These are phyloP conservation scores for Gobius niger DNA, from an alignment of 2,113 vertebrate genomes.

Conservation along the genomic window DNA sequence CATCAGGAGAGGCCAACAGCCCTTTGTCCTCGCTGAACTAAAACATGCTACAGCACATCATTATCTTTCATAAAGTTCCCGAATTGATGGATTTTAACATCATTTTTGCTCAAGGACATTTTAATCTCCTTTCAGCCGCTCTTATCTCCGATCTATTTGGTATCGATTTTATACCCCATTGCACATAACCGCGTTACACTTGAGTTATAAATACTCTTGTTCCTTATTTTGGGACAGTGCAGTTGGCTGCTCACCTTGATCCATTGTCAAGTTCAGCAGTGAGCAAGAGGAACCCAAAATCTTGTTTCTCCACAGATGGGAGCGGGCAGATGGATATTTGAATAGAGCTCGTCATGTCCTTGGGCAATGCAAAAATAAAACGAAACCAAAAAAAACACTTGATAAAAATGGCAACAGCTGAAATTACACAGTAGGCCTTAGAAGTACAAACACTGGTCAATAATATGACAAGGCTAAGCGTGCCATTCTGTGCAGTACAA, in stretches of 20 bases:
- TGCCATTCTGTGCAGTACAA: background rate
- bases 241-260: conserved; percentile 57
- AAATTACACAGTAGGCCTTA: conserved; percentile 15
- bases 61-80: background rate
- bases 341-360: conserved; percentile 54
- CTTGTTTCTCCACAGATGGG: conserved; percentile 62
- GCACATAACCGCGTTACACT: background rate
- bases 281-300: conserved; percentile 39
- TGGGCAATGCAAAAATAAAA: conserved; percentile 37
- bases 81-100: background rate
- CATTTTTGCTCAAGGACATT: no score
- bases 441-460: background rate
- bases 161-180: no score
- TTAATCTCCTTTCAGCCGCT: no score
- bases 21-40: conserved; percentile 35
- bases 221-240: conserved; percentile 11
- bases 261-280: conserved; percentile 50
- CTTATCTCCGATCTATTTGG: no score
- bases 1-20: conserved; percentile 24
- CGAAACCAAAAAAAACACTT: no score
- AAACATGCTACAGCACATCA: background rate
- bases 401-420: conserved; percentile 24
- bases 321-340: conserved; percentile 62
- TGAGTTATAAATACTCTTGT: conserved; percentile 11
- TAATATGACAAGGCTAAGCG: background rate